These are phyloP conservation scores for Myotis brandtii DNA, from an alignment of 2,113 vertebrate species.

Conservation along the genomic window DNA sequence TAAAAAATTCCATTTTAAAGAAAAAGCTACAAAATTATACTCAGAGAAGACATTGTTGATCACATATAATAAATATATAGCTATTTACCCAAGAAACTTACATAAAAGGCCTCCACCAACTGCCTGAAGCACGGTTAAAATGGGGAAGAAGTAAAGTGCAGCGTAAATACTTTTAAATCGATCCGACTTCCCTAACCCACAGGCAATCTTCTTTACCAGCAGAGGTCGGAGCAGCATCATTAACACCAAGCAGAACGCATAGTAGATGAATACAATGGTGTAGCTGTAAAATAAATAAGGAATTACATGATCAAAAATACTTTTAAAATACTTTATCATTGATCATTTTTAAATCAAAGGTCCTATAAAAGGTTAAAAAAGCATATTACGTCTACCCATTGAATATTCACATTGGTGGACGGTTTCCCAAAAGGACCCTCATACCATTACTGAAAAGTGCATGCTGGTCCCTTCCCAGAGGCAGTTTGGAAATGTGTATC, in stretches of 20 bases:
- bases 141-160: conserved; percentile 97
- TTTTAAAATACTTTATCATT: not conserved
- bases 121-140: conserved; percentile 96
- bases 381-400: not conserved
- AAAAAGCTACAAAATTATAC: conserved; percentile 1
- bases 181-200: conserved; percentile 96
- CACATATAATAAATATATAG: not conserved
- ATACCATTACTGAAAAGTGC: not conserved
- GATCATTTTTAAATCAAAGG: conserved; percentile 38
- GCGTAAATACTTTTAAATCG: conserved; percentile 98
- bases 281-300: conserved; percentile 87
- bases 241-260: conserved; percentile 95
- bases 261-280: conserved; percentile 98
- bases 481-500: not conserved
- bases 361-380: not conserved
- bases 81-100: conserved; percentile 85
- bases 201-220: conserved; percentile 97
- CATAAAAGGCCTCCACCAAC: conserved; percentile 97
- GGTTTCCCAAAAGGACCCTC: not conserved
- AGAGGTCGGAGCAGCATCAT: conserved; percentile 99
- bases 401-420: not conserved
- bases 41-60: not conserved
- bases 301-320: not conserved
- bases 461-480: not conserved
- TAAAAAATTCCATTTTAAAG: not conserved